These are phyloP conservation scores for Eilema griseolum DNA, from an alignment of 2,888 invertebrate genomes.

Conservation along the genomic window DNA sequence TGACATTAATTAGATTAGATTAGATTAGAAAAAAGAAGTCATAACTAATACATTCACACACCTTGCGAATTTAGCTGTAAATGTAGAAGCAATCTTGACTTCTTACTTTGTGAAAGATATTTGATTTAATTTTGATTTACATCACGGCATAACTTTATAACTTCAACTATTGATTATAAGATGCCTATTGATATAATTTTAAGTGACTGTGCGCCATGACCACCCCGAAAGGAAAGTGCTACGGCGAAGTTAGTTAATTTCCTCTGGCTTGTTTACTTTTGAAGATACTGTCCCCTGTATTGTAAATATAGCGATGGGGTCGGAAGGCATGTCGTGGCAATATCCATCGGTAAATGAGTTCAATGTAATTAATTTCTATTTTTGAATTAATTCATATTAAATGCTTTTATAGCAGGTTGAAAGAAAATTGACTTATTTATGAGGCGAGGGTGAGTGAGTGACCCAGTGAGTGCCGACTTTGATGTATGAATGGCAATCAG, in stretches of 20 bases:
- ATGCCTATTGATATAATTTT: neutral
- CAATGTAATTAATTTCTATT: neutral
- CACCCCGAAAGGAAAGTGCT: conserved; percentile 14
- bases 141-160: neutral
- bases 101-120: neutral
- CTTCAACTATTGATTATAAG: neutral
- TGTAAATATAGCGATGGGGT: conserved; percentile 7
- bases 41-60: no score
- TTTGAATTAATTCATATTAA: neutral
- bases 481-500: neutral
- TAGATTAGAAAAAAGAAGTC: no score
- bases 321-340: neutral
- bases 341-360: neutral
- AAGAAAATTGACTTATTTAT: neutral
- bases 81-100: neutral
- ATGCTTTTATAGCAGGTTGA: neutral
- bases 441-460: neutral
- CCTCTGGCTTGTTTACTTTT: conserved; percentile 35
- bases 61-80: neutral
- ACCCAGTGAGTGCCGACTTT: neutral
- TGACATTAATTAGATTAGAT: no score
- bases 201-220: conserved; percentile 12
- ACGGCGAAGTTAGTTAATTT: conserved; percentile 26
- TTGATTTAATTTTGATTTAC: neutral
- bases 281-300: conserved; percentile 34